These are phyloP conservation scores for Ectobius pallidus DNA, from an alignment of 2,888 invertebrate species.

Conservation along the genomic window DNA sequence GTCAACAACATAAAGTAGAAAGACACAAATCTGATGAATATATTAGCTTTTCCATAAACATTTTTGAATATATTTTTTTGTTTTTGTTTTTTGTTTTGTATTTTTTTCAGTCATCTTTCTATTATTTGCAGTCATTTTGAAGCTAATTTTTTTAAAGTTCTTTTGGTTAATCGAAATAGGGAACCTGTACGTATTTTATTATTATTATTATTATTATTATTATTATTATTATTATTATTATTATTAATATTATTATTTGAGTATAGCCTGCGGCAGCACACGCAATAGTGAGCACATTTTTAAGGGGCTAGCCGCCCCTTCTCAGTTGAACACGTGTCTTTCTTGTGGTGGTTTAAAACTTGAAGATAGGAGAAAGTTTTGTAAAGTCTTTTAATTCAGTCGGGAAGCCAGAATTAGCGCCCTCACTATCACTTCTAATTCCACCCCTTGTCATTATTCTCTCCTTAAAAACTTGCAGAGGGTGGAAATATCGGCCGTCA, in stretches of 20 bases:
- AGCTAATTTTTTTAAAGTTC: too few relatives aligned
- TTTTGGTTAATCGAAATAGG: too few relatives aligned
- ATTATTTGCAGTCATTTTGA: too few relatives aligned
- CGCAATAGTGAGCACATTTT: background rate
- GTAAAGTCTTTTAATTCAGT: background rate
- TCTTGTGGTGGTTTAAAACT: background rate
- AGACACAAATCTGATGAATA: too few relatives aligned
- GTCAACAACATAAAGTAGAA: too few relatives aligned
- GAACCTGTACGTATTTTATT: background rate
- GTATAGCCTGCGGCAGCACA: too few relatives aligned
- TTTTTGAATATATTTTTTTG: too few relatives aligned
- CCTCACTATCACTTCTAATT: background rate
- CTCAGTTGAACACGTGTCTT: background rate
- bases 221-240: background rate
- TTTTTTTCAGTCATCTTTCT: too few relatives aligned
- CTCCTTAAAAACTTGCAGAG: background rate
- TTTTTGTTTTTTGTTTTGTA: too few relatives aligned
- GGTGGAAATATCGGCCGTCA: background rate
- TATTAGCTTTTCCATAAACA: too few relatives aligned
- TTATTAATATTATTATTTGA: background rate
- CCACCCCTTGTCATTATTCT: background rate
- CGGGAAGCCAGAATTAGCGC: background rate
- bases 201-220: background rate
- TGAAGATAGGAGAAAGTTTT: background rate
- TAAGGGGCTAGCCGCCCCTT: background rate